phyloP scores from a whole-genome alignment of 2,113 vertebrate species.

The Aptenodytes forsteri region DNA sequence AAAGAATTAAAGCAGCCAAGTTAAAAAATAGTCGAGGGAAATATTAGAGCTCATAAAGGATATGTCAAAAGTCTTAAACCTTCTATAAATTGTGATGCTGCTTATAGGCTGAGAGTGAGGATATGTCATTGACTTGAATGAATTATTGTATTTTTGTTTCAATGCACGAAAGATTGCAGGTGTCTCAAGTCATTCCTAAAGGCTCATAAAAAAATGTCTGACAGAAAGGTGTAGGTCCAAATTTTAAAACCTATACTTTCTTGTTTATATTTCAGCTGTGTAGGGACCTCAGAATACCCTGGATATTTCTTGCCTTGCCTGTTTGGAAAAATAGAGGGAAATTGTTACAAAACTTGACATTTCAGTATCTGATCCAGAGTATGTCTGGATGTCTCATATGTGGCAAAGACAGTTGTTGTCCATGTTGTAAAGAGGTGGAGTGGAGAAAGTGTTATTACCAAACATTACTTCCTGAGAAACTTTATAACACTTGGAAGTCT shows the following conservation, averaged over 20 bases:
- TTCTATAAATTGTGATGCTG: neutral
- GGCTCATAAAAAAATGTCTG: neutral
- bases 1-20: neutral
- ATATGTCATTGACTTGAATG: neutral
- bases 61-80: neutral
- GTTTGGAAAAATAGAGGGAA: neutral
- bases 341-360: neutral
- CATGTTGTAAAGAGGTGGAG: neutral
- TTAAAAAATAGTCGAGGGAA: neutral
- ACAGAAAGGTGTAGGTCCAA: neutral
- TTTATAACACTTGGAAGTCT: neutral
- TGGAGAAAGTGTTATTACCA: neutral
- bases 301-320: neutral
- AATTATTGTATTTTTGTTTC: neutral
- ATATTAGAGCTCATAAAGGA: neutral
- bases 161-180: neutral
- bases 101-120: neutral
- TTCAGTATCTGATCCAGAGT: neutral
- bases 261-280: neutral
- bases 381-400: neutral
- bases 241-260: neutral
- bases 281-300: neutral
- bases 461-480: neutral
- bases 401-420: neutral
- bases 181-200: neutral